Base-by-base conservation (phyloP, 2,888 invertebrate species). In the Amiota mariae region DNA sequence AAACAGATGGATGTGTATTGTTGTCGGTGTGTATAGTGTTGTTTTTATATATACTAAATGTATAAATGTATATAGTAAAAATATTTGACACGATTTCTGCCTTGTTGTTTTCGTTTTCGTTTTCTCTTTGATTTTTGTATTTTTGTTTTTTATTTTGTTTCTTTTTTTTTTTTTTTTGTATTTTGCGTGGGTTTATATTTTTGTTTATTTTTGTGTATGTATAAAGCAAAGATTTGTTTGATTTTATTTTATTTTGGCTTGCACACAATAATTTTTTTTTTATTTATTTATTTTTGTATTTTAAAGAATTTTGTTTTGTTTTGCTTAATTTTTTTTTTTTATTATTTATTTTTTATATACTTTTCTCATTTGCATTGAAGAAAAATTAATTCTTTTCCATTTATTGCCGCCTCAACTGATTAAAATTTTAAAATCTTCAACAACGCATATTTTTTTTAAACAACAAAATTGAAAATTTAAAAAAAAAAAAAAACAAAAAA, bases 41-140 rank as follows among this genome's bases (percentile, higher is more conserved):
- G 12, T 20, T 20, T 20, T 59, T 59, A 20, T 20, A 10, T 20
- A 11, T 20, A 11, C n/a, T 59, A 8, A 9, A 20, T n/a, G 4
- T 4, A 20, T 57, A n/a, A 57, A n/a, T n/a, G 57, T 15, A n/a
- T 18, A 59, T 59, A 59, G n/a, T 10, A 59, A 10, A 59, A 20
- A 59, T 66, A 24, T 63, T 63, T 66, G 66, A 66, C 66, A 66
- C 66, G 48, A 66, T 66, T 66, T 49, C 49, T n/a, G 36, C 20
- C 18, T n/a, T 48, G 36, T 36, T 36, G 36, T 48, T 48, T 18
- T 12, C 15, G 48, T 66, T 13, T 48, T 66, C 24, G 1, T 12
- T 66, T 66, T n/a, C n/a, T 66, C 3, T 66, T 66, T 36, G 66
- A 18, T 18, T 36, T 36, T 66, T 47, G 66, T n/a, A 46, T 66